A percentile compares a stretch with the other conserved stretches of the same genome.
Conservation (phyloP, 2,113 vertebrate species). For the Ammodytes dubius region DNA sequence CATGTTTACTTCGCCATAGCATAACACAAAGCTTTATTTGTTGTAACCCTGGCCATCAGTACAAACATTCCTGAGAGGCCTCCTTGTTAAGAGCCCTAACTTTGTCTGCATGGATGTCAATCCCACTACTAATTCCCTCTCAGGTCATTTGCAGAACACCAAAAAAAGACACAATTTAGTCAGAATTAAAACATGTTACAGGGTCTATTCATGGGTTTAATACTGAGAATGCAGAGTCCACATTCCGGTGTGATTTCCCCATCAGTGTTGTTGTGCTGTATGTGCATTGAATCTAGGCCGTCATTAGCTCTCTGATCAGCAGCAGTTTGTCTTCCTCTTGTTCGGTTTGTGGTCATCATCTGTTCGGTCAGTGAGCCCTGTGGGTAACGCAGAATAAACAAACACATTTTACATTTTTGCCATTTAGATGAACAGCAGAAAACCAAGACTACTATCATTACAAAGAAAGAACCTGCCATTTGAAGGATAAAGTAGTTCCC, state of each 20-base stretch:
- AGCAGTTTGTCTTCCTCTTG: slow-evolving; percentile 89
- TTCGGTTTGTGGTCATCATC: slow-evolving; percentile 78
- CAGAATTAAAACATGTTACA: neutral
- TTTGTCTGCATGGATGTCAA: slow-evolving; percentile 12
- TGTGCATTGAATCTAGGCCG: neutral
- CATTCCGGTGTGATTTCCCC: slow-evolving; percentile 2
- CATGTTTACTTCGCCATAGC: neutral
- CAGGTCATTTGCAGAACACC: neutral
- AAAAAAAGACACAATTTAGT: neutral
- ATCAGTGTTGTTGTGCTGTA: neutral
- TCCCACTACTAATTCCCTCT: slow-evolving; percentile 14
- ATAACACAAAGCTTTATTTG: slow-evolving; percentile 46
- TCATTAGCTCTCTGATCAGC: slow-evolving; percentile 76
- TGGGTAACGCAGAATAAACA: neutral
- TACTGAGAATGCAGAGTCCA: neutral
- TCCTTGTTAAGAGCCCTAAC: slow-evolving; percentile 28
- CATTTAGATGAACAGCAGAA: neutral
- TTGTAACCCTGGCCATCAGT: slow-evolving; percentile 23
- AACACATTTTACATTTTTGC: neutral
- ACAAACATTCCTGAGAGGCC: slow-evolving; percentile 52
- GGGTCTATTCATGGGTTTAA: neutral
- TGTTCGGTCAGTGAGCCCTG: slow-evolving; percentile 89
- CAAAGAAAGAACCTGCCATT: too few relatives aligned
- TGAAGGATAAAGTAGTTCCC: too few relatives aligned
- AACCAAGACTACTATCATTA: too few relatives aligned